Evolutionary conservation across 2,888 invertebrate species (phyloP).

Genomic region (Lissocephala sabroskyi): DNA sequence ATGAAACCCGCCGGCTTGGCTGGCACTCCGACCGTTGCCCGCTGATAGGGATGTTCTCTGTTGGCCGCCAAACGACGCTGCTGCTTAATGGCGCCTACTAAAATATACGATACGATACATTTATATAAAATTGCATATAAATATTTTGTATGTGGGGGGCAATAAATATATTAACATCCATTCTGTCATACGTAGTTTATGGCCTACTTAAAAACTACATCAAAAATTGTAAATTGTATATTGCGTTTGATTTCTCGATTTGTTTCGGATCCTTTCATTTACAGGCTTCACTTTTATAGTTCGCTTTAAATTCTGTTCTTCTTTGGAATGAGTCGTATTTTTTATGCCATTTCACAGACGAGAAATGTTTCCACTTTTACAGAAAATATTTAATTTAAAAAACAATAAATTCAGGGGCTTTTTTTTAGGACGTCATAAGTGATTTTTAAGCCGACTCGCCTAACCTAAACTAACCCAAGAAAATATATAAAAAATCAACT

Average conservation of each 20-base stretch:
- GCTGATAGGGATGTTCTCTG: conserved; percentile 98
- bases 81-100: conserved; percentile 75
- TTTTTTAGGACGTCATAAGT: conserved; percentile 47
- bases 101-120: conserved; percentile 67
- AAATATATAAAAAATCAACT: too few species aligned
- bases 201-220: conserved; percentile 10
- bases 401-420: background rate
- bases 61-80: conserved; percentile 88
- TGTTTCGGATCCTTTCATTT: conserved; percentile 3
- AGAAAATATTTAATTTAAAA: background rate
- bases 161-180: too few species aligned
- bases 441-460: conserved; percentile 44
- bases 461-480: too few species aligned
- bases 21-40: conserved; percentile 85
- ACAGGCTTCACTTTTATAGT: conserved; percentile 12
- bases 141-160: conserved; percentile 1
- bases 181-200: too few species aligned
- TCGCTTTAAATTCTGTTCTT: conserved; percentile 59
- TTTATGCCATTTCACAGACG: conserved; percentile 4
- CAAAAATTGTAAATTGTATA: too few species aligned
- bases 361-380: conserved; percentile 9
- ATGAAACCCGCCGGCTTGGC: conserved; percentile 73
- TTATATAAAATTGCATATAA: conserved; percentile 20
- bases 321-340: conserved; percentile 71
- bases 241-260: conserved; percentile 13